Conservation (phyloP, 2,113 vertebrate species). For the Gymnobelideus leadbeateri region DNA sequence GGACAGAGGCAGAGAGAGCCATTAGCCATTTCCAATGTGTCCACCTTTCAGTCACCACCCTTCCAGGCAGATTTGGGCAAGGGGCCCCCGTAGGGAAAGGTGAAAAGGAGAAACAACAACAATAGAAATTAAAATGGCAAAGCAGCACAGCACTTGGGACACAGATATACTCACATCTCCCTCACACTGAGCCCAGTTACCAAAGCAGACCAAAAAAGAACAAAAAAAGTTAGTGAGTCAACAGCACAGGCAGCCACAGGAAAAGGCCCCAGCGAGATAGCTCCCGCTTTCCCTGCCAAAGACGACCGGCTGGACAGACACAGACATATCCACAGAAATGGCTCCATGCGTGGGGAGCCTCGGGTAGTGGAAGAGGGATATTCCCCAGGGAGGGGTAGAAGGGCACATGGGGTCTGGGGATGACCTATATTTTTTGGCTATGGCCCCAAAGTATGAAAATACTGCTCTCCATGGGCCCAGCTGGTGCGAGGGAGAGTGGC, state of each 20-base stretch:
- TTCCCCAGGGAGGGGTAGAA: background rate
- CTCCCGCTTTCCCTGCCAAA: background rate
- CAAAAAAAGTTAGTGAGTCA: constrained; percentile 83
- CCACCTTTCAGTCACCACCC: background rate
- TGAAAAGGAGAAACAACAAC: background rate
- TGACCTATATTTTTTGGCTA: background rate
- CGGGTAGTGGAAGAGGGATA: background rate
- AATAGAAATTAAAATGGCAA: constrained; percentile 21
- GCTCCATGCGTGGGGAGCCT: background rate
- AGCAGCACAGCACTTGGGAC: constrained; percentile 84
- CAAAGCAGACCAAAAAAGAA: constrained; percentile 83
- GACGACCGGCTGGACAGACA: background rate
- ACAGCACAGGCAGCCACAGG: constrained; percentile 55
- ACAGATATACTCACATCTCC: constrained; percentile 95
- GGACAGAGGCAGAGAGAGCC: background rate
- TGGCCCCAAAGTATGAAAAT: background rate
- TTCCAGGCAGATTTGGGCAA: background rate
- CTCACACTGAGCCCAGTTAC: constrained; percentile 93
- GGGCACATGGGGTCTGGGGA: background rate
- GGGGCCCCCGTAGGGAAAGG: background rate
- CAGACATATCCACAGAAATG: background rate
- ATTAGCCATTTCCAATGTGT: background rate
- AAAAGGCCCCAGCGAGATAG: background rate
- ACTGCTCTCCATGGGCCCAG: background rate
- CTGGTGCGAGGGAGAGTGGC: background rate